Evolutionary conservation across 2,797 vertebrate genomes (phyloP).

Genomic region (Pipistrellus kuhlii): DNA sequence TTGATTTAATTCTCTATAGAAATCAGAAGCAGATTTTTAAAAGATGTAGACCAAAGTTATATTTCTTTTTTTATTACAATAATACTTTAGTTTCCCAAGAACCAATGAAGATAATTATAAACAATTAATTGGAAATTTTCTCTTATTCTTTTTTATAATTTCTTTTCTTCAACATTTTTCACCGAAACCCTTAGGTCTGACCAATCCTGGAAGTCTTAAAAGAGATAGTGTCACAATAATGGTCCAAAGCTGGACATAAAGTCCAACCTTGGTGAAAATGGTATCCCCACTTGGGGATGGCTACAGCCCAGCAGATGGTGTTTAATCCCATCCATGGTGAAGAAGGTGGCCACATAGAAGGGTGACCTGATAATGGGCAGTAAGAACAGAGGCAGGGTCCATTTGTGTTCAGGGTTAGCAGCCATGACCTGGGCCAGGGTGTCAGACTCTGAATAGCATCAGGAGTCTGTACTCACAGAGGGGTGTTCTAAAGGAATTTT

Average conservation of each 20-base stretch:
- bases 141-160: neutral
- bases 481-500: neutral
- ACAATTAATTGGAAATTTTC: too few species aligned
- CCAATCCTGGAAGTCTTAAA: neutral
- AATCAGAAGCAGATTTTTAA: neutral
- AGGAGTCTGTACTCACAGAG: neutral
- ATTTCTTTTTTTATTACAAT: neutral
- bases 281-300: too few species aligned
- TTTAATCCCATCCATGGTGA: neutral
- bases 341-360: accelerated
- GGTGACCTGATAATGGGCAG: accelerated
- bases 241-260: accelerated
- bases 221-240: accelerated
- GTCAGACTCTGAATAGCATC: neutral
- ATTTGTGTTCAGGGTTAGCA: accelerated
- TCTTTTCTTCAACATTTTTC: neutral
- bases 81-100: neutral
- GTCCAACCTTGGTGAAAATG: accelerated
- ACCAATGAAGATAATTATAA: neutral
- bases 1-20: neutral
- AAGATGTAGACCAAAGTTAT: neutral
- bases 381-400: neutral
- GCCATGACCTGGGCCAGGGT: accelerated
- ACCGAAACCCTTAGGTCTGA: slow-evolving; percentile 7
- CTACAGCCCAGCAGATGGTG: accelerated